Evolutionary conservation across 2,797 vertebrate species (phyloP).

Genomic region (Macropus fuliginosus): DNA sequence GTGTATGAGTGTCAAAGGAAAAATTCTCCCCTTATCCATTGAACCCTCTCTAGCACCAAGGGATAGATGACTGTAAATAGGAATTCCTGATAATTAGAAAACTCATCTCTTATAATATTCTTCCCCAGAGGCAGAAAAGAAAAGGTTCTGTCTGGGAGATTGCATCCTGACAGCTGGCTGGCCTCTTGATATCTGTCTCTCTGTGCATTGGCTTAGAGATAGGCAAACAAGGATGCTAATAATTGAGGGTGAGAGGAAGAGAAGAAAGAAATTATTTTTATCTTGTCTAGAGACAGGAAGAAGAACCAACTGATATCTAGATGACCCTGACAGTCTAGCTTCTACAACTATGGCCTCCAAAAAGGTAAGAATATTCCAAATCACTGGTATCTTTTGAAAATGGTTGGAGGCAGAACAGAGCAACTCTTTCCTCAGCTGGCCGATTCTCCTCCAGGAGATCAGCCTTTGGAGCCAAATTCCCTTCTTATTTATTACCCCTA

Average conservation of each 20-base stretch:
- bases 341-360: neutral
- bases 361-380: neutral
- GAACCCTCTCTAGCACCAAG: neutral
- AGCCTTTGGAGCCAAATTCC: neutral
- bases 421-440: neutral
- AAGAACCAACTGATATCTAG: neutral
- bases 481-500: neutral
- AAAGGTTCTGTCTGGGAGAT: neutral
- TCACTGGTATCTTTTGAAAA: neutral
- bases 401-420: neutral
- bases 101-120: neutral
- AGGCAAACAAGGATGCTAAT: neutral
- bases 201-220: neutral
- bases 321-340: neutral
- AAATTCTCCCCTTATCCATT: neutral
- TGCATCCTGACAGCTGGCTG: neutral
- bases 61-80: neutral
- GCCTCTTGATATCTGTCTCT: neutral
- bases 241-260: neutral
- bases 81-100: neutral
- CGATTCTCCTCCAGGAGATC: neutral
- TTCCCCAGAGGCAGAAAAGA: neutral
- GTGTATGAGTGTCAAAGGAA: neutral
- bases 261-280: neutral
- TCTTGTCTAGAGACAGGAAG: neutral